Evolutionary conservation across 1,140 invertebrate genomes (phyloP).

Genomic region (Cotesia chilonis): DNA sequence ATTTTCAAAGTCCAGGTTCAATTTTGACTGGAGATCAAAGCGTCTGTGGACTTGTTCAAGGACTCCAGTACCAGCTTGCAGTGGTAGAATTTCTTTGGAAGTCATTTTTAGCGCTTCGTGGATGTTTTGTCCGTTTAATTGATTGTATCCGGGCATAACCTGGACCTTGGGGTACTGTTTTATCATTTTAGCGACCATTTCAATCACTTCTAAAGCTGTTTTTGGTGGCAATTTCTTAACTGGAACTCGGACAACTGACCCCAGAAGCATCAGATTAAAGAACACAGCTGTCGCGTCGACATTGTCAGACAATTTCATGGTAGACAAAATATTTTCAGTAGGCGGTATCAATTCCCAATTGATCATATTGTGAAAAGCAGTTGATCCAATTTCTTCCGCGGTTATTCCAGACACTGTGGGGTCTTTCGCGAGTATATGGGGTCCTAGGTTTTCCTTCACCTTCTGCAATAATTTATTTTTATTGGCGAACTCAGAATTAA

Average conservation of each 20-base stretch:
- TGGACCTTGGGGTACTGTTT: constrained; percentile 47
- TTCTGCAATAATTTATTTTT: constrained; percentile 58
- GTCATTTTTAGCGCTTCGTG: constrained; percentile 50
- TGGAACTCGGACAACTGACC: constrained; percentile 57
- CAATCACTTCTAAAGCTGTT: constrained; percentile 52
- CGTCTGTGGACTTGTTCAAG: constrained; percentile 61
- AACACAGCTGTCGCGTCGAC: constrained; percentile 56
- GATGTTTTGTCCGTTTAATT: constrained; percentile 56
- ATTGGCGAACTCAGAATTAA: constrained; percentile 64
- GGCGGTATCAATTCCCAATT: constrained; percentile 53
- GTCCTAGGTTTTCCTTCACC: constrained; percentile 54
- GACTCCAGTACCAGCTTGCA: constrained; percentile 60
- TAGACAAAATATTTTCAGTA: constrained; percentile 49
- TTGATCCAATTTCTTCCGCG: constrained; percentile 50
- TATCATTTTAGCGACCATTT: constrained; percentile 57
- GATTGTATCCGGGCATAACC: constrained; percentile 47
- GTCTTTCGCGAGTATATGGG: constrained; percentile 51
- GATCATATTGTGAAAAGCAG: constrained; percentile 58
- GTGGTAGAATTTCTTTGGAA: constrained; percentile 50
- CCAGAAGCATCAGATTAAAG: constrained; percentile 60
- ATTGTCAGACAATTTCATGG: constrained; percentile 50
- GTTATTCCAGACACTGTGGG: constrained; percentile 16
- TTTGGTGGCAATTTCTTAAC: constrained; percentile 48
- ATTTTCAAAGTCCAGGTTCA: constrained; percentile 54
- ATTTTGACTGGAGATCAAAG: constrained; percentile 50